Conservation (phyloP, 2,113 vertebrate species). For the Brachyhypopomus occidentalis region DNA sequence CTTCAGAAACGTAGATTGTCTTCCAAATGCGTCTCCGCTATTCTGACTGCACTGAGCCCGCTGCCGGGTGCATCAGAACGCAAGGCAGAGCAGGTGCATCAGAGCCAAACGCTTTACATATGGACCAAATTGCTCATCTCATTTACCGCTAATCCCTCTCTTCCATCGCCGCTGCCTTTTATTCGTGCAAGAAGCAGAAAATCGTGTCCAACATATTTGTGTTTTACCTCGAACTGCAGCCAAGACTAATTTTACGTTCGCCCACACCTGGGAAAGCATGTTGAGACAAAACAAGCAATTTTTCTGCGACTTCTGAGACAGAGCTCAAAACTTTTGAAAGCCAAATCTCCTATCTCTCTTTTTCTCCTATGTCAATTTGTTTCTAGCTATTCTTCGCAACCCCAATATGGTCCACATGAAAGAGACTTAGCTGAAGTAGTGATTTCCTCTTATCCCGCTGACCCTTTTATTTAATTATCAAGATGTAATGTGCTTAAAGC, state of each 20-base stretch:
- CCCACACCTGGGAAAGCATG: slow-evolving; percentile 43
- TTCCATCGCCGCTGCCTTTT: slow-evolving; percentile 22
- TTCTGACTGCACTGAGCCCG: slow-evolving; percentile 60
- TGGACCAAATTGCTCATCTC: slow-evolving; percentile 61
- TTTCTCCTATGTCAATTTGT: not conserved
- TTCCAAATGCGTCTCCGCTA: slow-evolving; percentile 58
- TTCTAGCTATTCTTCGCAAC: not conserved
- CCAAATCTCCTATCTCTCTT: not conserved
- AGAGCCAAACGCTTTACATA: slow-evolving; percentile 52
- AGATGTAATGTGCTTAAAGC: slow-evolving; percentile 39
- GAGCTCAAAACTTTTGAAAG: not conserved
- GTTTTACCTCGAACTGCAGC: slow-evolving; percentile 33
- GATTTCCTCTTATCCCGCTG: slow-evolving; percentile 27
- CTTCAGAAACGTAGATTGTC: slow-evolving; percentile 58
- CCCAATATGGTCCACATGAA: not conserved
- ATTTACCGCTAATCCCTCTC: slow-evolving; percentile 52
- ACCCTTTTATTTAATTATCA: slow-evolving; percentile 58
- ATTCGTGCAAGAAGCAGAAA: slow-evolving; percentile 24
- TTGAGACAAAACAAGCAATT: slow-evolving; percentile 35
- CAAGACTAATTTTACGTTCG: slow-evolving; percentile 26
- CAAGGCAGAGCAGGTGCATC: slow-evolving; percentile 48
- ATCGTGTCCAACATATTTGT: slow-evolving; percentile 32
- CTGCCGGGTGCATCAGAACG: slow-evolving; percentile 33
- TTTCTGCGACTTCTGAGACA: slow-evolving; percentile 52
- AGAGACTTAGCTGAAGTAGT: not conserved